Evolutionary conservation across 2,888 invertebrate genomes (phyloP).

Genomic region (Julus scanicus): DNA sequence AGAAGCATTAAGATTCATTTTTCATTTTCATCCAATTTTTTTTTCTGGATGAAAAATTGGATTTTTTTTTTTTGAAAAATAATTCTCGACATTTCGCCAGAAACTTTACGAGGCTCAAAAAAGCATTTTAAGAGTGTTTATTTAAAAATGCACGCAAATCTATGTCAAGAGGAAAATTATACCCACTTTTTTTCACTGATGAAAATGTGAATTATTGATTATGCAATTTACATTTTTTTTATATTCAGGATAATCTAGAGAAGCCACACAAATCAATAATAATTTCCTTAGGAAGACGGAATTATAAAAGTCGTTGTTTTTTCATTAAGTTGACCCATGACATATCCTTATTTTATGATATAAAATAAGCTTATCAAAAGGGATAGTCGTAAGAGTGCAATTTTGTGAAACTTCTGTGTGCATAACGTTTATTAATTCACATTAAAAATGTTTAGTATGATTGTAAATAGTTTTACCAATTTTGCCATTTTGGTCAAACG

Average conservation of each 20-base stretch:
- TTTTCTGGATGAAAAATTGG: constrained; percentile 1
- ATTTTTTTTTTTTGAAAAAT: background rate
- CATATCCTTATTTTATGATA: background rate
- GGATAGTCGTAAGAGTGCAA: background rate
- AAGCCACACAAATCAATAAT: constrained; percentile 23
- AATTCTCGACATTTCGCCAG: constrained; percentile 1
- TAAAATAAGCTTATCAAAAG: background rate
- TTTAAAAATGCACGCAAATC: constrained; percentile 12
- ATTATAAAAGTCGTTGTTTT: constrained; percentile 30
- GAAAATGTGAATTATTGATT: constrained; percentile 43
- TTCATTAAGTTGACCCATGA: background rate
- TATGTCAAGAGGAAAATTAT: constrained; percentile 17
- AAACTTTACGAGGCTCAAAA: constrained; percentile 14
- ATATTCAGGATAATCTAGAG: background rate
- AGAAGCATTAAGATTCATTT: constrained; percentile 43
- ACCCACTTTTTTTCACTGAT: background rate
- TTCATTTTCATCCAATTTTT: constrained; percentile 25
- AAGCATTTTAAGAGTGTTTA: background rate
- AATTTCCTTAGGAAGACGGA: background rate
- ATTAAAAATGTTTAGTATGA: background rate
- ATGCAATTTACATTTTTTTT: constrained; percentile 28
- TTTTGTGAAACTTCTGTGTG: background rate
- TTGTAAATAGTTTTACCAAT: background rate
- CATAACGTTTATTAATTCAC: background rate
- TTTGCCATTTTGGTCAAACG: too few relatives aligned